A percentile compares a stretch with the other conserved stretches of the same genome.
Conservation (phyloP, 2,113 vertebrate genomes). For the Zosterops japonicus region DNA sequence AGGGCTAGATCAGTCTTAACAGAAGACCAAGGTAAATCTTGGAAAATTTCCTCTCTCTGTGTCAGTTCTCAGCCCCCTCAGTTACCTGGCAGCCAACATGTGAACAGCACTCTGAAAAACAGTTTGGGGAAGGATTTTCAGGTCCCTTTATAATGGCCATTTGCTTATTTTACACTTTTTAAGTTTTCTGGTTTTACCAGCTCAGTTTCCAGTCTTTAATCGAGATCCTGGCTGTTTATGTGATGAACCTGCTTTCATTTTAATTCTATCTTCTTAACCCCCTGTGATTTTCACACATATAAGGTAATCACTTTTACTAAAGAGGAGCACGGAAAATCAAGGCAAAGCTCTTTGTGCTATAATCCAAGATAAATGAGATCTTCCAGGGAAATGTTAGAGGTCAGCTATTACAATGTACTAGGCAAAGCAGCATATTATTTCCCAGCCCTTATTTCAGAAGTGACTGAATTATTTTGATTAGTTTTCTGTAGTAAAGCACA, state of each 20-base stretch:
- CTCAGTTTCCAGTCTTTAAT: background rate
- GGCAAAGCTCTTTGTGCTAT: background rate
- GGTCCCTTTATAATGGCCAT: background rate
- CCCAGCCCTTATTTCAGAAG: background rate
- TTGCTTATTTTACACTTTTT: background rate
- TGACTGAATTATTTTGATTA: background rate
- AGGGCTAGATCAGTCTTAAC: rapidly evolving
- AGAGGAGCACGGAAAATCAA: background rate
- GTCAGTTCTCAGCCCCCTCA: background rate
- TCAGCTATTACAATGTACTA: background rate
- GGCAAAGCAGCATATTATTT: background rate
- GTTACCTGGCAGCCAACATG: background rate
- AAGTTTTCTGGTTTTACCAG: background rate
- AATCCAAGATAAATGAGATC: background rate
- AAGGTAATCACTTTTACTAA: background rate
- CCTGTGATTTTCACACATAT: background rate
- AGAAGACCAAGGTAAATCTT: background rate
- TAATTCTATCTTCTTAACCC: background rate
- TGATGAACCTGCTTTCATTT: background rate
- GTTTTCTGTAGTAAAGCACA: background rate
- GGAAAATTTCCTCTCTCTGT: background rate
- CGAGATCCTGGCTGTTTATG: background rate
- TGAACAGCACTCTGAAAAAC: background rate
- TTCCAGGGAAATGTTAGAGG: background rate
- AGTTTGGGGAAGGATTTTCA: background rate